These are phyloP conservation scores for Coelinius sp. DNA, from an alignment of 2,888 invertebrate species.

Conservation along the genomic window DNA sequence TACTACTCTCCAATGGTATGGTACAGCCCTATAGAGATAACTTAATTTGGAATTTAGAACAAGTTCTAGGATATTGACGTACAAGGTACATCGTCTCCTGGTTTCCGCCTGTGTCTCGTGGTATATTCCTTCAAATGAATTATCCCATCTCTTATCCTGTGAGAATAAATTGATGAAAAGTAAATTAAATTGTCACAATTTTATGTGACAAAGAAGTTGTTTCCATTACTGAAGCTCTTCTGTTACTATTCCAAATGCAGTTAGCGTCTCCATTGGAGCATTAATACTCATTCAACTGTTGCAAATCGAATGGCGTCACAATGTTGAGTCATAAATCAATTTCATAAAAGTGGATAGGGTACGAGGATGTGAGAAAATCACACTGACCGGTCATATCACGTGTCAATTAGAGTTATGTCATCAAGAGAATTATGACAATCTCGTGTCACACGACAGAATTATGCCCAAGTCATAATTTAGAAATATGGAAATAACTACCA, in stretches of 20 bases:
- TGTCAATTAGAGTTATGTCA: no score
- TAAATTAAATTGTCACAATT: not conserved
- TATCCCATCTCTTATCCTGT: not conserved
- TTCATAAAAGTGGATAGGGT: not conserved
- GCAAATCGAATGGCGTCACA: not conserved
- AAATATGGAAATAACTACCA: no score
- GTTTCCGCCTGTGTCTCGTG: not conserved
- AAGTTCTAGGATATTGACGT: not conserved
- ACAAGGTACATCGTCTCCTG: not conserved
- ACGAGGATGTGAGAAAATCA: no score
- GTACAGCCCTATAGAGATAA: not conserved
- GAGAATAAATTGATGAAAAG: not conserved
- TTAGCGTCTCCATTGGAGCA: conserved; percentile 13
- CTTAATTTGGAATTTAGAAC: conserved; percentile 17
- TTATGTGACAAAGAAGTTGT: not conserved
- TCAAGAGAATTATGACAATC: no score
- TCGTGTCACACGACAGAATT: no score
- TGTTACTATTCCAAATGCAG: conserved; percentile 8
- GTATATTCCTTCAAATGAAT: not conserved
- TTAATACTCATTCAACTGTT: conserved; percentile 4
- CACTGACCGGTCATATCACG: no score
- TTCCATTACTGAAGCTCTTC: not conserved
- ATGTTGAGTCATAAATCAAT: conserved; percentile 8
- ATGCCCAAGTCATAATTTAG: no score
- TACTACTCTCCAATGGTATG: not conserved